phyloP scores from a whole-genome alignment of 1,140 invertebrate species.

The Rhopalosiphum maidis region DNA sequence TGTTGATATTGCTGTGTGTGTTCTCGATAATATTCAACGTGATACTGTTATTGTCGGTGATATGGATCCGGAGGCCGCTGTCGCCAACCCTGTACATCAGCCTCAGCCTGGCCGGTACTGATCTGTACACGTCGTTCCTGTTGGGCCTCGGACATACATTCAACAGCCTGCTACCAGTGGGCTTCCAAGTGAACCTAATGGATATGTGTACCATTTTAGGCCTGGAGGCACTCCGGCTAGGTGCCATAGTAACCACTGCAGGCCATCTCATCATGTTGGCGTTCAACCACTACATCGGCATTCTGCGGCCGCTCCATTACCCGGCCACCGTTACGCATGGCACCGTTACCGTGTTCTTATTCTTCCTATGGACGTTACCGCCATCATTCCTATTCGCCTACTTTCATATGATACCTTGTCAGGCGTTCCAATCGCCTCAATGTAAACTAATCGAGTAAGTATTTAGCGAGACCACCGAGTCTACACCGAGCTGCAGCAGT shows the following conservation, averaged over 20 bases:
- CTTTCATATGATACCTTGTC: slow-evolving; percentile 64
- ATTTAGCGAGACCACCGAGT: not conserved
- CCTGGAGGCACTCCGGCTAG: slow-evolving; percentile 67
- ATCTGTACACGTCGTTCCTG: slow-evolving; percentile 67
- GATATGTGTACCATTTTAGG: slow-evolving; percentile 62
- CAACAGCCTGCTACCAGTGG: slow-evolving; percentile 65
- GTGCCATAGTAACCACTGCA: slow-evolving; percentile 69
- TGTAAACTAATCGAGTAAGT: slow-evolving; percentile 39
- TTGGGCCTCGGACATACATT: slow-evolving; percentile 66
- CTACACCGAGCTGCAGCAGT: too few relatives aligned
- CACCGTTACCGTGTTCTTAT: slow-evolving; percentile 64
- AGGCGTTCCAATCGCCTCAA: slow-evolving; percentile 63
- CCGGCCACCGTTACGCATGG: slow-evolving; percentile 67
- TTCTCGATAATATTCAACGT: slow-evolving; percentile 66
- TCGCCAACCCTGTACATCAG: slow-evolving; percentile 70
- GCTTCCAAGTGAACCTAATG: slow-evolving; percentile 51
- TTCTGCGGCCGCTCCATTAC: slow-evolving; percentile 70
- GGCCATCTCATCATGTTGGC: slow-evolving; percentile 72
- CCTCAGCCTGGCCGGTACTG: slow-evolving; percentile 69
- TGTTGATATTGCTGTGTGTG: slow-evolving; percentile 65
- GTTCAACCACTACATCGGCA: slow-evolving; percentile 74
- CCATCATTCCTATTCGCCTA: slow-evolving; percentile 66
- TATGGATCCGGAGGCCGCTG: slow-evolving; percentile 67
- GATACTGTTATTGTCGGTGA: slow-evolving; percentile 65
- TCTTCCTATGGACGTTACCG: slow-evolving; percentile 68